Conservation (phyloP, 1,140 invertebrate species). For the Ganaspis sp. region DNA sequence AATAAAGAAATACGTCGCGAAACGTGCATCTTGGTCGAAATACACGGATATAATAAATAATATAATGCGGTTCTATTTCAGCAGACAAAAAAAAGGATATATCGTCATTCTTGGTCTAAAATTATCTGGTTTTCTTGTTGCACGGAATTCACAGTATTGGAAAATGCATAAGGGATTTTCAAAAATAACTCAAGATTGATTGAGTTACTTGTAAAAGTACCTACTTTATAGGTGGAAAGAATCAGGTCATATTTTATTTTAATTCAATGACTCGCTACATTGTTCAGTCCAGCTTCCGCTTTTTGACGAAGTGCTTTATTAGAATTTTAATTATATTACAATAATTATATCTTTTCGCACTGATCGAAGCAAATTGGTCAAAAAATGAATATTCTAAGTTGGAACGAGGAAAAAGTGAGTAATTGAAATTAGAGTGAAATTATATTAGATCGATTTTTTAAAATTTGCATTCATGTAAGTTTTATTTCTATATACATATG, state of each 20-base stretch:
- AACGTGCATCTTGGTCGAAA: constrained; percentile 31
- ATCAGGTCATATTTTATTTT: background rate
- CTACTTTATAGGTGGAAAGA: too few species aligned
- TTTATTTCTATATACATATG: too few species aligned
- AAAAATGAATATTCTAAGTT: background rate
- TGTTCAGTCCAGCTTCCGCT: background rate
- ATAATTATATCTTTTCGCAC: background rate
- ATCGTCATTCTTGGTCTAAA: background rate
- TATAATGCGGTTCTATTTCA: constrained; percentile 44
- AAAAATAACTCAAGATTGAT: too few species aligned
- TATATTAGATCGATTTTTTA: too few species aligned
- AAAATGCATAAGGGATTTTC: too few species aligned
- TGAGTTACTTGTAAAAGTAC: too few species aligned
- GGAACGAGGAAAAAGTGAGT: background rate
- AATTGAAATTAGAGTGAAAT: background rate
- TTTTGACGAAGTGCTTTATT: background rate
- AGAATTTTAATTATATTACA: background rate
- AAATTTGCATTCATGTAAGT: too few species aligned
- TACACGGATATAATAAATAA: constrained; percentile 49
- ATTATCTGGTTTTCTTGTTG: too few species aligned
- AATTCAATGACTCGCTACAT: background rate
- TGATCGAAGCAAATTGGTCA: background rate
- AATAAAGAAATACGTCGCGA: constrained; percentile 53
- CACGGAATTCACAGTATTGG: too few species aligned
- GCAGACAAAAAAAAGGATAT: constrained; percentile 37